Evolutionary conservation across 2,888 invertebrate species (phyloP).

Genomic region (Lissocephala sabroskyi): DNA sequence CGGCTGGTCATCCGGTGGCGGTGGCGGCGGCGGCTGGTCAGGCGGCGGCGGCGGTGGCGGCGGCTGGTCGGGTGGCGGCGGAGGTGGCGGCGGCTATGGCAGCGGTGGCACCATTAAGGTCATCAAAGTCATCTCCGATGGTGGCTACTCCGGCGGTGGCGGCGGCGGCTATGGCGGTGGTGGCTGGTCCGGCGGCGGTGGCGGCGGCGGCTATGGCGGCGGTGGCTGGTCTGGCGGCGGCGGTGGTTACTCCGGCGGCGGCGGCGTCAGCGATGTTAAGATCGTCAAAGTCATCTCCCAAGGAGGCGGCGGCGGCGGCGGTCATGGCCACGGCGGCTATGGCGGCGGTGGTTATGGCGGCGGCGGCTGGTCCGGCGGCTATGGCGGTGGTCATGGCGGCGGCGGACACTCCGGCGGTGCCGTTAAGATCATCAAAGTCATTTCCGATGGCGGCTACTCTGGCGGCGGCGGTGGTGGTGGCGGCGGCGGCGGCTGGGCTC

Average conservation of each 20-base stretch:
- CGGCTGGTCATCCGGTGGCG: constrained; percentile 33
- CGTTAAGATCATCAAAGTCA: constrained; percentile 10
- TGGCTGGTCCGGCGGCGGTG: constrained; percentile 11
- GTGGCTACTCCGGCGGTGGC: constrained; percentile 3
- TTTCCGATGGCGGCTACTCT: constrained; percentile 12
- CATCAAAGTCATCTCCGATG: neutral
- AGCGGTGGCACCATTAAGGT: constrained; percentile 7
- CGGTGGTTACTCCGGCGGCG: neutral
- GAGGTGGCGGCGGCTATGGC: constrained; percentile 7
- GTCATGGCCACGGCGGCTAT: constrained; percentile 4
- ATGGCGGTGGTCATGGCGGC: constrained; percentile 9
- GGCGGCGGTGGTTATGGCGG: constrained; percentile 4
- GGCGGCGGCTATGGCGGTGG: constrained; percentile 16
- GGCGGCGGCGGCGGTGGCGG: constrained; percentile 13
- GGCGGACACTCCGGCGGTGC: constrained; percentile 12
- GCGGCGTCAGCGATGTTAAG: constrained; percentile 6
- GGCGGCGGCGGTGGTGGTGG: constrained; percentile 7
- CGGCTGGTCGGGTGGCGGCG: constrained; percentile 20
- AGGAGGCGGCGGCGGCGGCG: constrained; percentile 3
- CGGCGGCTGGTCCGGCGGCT: constrained; percentile 6
- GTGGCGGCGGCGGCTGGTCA: constrained; percentile 7
- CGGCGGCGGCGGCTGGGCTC: constrained; percentile 8
- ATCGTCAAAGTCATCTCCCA: constrained; percentile 10
- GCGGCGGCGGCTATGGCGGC: constrained; percentile 8
- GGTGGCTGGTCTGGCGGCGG: constrained; percentile 10